Evolutionary conservation across 1,140 invertebrate species (phyloP), one percentile per base, ranked within the genome.

Genomic region (Drosophila kohkoa): DNA sequence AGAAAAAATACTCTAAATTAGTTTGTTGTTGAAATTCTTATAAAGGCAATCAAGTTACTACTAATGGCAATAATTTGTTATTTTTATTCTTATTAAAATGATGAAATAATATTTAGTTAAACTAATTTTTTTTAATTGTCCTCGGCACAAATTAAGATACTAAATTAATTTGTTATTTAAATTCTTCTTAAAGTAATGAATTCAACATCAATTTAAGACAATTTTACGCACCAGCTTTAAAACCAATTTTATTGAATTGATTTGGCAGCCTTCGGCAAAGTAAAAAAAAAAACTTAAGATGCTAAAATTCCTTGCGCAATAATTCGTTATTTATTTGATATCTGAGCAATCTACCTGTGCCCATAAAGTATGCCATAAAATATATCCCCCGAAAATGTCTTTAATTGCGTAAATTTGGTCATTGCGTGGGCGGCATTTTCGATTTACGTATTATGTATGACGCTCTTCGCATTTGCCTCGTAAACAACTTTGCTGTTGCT

Each of bases 381-480:
- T 72, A 59, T 72, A 72, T 65, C 51, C 59, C 20, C 20, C 30
- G 20, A 52, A 72, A 75, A 71, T 75, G 73, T 65, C 73, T 75
- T 71, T 86, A 86, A 86, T 87, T 86, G 82, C 76, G 64, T 64
- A 60, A 82, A 77, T 87, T 86, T 54, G 67, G 68, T 73, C 80
- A 82, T 77, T 75, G 58, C 54, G 67, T 62, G 75, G 58, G 58
- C 65, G 78, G 67, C 78, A 71, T 71, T 57, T 76, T 83, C 83
- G 85, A 88, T 83, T 77, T 83, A 65, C 59, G 66, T 64, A 73
- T 57, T 71, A 67, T 20, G 68, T 54, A 54, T 68, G 59, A 55
- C 72, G 66, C 62, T 76, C 30, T 32, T 5, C 35, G 65, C 70
- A 25, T 25, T 76, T 71, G 72, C 48, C 68, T 79, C 81, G 77